These are phyloP conservation scores for Anastatus disparis DNA, from an alignment of 1,140 invertebrate species.

Conservation along the genomic window DNA sequence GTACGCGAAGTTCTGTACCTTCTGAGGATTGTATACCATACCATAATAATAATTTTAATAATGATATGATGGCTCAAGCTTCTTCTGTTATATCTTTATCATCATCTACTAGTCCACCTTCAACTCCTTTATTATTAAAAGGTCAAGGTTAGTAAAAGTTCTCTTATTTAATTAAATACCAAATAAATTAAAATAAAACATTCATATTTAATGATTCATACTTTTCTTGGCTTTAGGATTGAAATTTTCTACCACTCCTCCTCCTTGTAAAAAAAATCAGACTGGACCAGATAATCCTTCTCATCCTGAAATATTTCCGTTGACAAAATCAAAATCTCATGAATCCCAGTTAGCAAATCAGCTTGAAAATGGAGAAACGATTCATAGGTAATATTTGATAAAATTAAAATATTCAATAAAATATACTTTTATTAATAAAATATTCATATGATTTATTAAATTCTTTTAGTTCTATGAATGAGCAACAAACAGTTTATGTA, in stretches of 20 bases:
- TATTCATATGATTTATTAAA: slow-evolving; percentile 16
- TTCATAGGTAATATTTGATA: slow-evolving; percentile 49
- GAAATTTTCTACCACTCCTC: slow-evolving; percentile 83
- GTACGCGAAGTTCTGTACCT: slow-evolving; percentile 69
- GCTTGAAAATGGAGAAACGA: slow-evolving; percentile 67
- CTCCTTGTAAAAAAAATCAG: slow-evolving; percentile 78
- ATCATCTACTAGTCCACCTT: slow-evolving; percentile 68
- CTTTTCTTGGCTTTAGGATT: slow-evolving; percentile 48
- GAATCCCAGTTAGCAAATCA: slow-evolving; percentile 86
- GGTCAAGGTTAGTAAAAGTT: slow-evolving; percentile 58
- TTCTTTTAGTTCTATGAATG: slow-evolving; percentile 50
- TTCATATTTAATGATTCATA: slow-evolving; percentile 1
- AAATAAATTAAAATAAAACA: slow-evolving; percentile 5
- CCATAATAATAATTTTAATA: slow-evolving; percentile 64
- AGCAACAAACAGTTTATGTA: slow-evolving; percentile 45
- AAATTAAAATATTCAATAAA: slow-evolving; percentile 4
- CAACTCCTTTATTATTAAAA: slow-evolving; percentile 69
- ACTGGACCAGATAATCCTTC: slow-evolving; percentile 65
- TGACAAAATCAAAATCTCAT: slow-evolving; percentile 92
- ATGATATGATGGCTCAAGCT: slow-evolving; percentile 55
- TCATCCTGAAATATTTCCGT: slow-evolving; percentile 71
- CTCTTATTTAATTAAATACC: neutral
- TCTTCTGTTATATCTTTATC: slow-evolving; percentile 61
- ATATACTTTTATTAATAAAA: slow-evolving; percentile 16
- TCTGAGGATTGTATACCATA: slow-evolving; percentile 71